Base-by-base conservation (phyloP, 1,140 invertebrate species). In the Microplitis mediator region DNA sequence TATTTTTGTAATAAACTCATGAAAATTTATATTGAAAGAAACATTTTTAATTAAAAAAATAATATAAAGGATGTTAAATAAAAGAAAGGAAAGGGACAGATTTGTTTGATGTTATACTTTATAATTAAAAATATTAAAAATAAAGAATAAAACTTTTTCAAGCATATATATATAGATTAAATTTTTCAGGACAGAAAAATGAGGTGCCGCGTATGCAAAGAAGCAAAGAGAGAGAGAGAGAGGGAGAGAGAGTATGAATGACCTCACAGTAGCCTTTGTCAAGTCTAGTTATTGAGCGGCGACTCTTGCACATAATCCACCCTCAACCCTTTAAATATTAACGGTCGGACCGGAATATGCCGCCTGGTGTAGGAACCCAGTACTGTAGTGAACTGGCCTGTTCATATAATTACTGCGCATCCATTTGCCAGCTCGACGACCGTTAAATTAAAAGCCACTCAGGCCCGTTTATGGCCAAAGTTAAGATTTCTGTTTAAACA, bases 381-480 rank as follows among this genome's bases (percentile, higher is more conserved):
- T 23, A 69, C 34, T 60, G 45, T 50, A 3, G 31, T 52, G 56
- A 23, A 69, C 52, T 60, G 36, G 67, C 36, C 54, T 54, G 67
- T 36, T 69, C 67, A 69, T 69, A 60, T 69, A 69, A 69, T 69
- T 69, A 69, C 61, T 71, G 60, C 68, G 69, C 62, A 56, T 69
- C 67, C 61, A 65, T 64, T 65, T 50, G 23, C 63, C 58, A 34
- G 14, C 39, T 67, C 67, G 62, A 75, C 72, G 56, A 75, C 70
- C 67, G 71, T 75, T 31, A 72, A 75, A 75, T 75, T 75, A 75
- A 72, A 75, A 69, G 71, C 66, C 67, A 71, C 69, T 75, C 58
- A 54, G 45, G 2, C 14, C 32, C 66, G 70, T 75, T 75, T 72
- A 66, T 72, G 54, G 71, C 56, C 23, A 72, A 75, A 70, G 74